Conservation (phyloP, 2,888 invertebrate species). For the Cryptus armator region DNA sequence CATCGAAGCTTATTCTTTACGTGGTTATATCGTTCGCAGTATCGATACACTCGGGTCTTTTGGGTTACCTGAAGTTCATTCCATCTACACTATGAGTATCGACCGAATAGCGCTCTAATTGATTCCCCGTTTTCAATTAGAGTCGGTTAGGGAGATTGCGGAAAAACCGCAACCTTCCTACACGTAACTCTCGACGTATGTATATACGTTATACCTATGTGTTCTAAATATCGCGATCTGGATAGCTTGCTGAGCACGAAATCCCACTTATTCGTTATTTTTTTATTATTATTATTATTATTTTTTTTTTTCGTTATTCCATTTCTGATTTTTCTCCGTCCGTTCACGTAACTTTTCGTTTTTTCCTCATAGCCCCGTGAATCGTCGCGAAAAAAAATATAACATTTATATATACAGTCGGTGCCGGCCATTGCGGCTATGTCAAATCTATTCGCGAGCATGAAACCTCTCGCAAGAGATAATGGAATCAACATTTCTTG, state of each 20-base stretch:
- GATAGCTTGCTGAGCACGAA: neutral
- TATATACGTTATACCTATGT: slow-evolving; percentile 13
- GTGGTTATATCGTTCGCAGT: slow-evolving; percentile 21
- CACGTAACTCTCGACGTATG: neutral
- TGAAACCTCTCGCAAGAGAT: too few species aligned
- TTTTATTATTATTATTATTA: neutral
- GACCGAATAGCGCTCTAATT: slow-evolving; percentile 47
- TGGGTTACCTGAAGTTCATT: slow-evolving; percentile 43
- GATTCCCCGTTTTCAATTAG: slow-evolving; percentile 60
- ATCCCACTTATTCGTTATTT: too few species aligned
- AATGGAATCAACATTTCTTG: too few species aligned
- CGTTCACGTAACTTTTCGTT: too few species aligned
- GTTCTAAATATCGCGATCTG: slow-evolving; percentile 14
- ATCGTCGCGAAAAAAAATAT: too few species aligned
- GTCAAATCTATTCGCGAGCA: too few species aligned
- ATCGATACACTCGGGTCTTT: slow-evolving; percentile 42
- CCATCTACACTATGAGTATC: slow-evolving; percentile 38
- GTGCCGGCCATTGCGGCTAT: too few species aligned
- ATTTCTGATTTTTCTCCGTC: too few species aligned
- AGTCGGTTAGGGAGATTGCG: slow-evolving; percentile 46
- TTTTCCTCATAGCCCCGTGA: too few species aligned
- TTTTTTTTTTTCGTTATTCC: neutral
- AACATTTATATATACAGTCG: too few species aligned
- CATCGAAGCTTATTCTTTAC: slow-evolving; percentile 6
- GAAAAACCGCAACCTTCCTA: slow-evolving; percentile 37